phyloP scores from a whole-genome alignment of 1,140 invertebrate genomes.

The Lasioglossum baleicum region DNA sequence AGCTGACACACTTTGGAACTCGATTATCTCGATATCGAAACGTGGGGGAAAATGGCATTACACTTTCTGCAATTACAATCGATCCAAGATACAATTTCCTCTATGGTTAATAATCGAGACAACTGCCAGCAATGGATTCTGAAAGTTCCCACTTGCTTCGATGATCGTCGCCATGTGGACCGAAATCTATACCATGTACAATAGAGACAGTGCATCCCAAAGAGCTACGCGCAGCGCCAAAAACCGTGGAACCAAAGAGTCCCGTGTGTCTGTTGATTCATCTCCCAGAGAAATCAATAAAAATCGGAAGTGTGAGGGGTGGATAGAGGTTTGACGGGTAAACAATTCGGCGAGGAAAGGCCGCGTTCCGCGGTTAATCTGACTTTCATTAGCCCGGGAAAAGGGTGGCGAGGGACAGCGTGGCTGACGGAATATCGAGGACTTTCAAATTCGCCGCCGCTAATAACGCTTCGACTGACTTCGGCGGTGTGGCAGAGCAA shows the following conservation, averaged over 20 bases:
- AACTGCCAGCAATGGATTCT: too few relatives aligned
- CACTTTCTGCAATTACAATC: too few relatives aligned
- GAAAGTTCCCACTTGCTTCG: background rate
- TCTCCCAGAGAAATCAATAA: background rate
- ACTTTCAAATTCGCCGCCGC: slow-evolving; percentile 56
- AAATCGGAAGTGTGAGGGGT: background rate
- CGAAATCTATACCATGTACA: background rate
- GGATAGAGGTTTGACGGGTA: background rate
- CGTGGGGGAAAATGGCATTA: too few relatives aligned
- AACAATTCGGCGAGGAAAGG: slow-evolving; percentile 11
- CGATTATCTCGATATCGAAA: too few relatives aligned
- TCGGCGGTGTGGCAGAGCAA: background rate
- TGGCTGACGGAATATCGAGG: slow-evolving; percentile 41
- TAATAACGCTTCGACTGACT: slow-evolving; percentile 37
- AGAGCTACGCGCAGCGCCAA: too few relatives aligned
- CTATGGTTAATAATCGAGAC: too few relatives aligned
- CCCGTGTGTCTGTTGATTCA: background rate
- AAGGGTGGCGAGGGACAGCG: slow-evolving; percentile 10
- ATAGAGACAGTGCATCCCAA: background rate
- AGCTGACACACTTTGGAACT: too few relatives aligned
- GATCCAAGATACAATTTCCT: too few relatives aligned
- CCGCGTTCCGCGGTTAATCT: slow-evolving; percentile 28
- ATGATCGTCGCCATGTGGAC: background rate
- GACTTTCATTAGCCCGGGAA: slow-evolving; percentile 55
- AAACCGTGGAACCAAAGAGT: background rate